Conservation (phyloP, 2,113 vertebrate species). For the Colinus virginianus region DNA sequence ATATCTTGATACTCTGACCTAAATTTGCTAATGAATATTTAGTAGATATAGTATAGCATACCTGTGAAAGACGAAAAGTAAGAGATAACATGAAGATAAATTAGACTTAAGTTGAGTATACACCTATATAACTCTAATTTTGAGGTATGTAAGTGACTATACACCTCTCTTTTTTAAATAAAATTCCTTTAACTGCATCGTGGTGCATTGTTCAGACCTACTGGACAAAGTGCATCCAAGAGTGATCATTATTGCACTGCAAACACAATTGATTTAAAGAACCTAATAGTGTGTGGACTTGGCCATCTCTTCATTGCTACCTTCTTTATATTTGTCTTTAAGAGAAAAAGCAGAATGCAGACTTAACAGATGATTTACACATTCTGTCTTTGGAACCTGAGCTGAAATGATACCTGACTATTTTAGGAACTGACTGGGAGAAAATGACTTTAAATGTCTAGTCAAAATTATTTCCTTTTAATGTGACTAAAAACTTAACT, state of each 20-base stretch:
- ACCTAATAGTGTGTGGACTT: background rate
- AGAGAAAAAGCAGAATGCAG: background rate
- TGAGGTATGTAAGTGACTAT: background rate
- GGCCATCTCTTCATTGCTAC: background rate
- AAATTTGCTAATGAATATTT: conserved; percentile 34
- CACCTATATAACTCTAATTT: no score
- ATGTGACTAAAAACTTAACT: background rate
- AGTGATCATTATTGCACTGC: background rate
- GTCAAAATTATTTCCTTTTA: background rate
- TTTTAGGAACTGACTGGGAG: background rate
- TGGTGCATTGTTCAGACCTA: background rate
- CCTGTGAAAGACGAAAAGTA: background rate
- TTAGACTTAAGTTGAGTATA: background rate
- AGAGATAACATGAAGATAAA: background rate
- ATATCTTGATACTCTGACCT: background rate
- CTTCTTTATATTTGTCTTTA: background rate
- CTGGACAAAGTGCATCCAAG: background rate
- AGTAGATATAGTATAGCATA: background rate
- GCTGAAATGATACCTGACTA: background rate
- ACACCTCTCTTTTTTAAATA: background rate
- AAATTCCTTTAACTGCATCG: background rate
- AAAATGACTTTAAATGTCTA: background rate
- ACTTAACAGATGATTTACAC: background rate
- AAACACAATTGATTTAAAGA: background rate
- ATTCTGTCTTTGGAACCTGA: background rate